Percentiles rank a stretch among this genome's conserved stretches.
Conservation (phyloP, 2,888 invertebrate genomes). For the Agrilus cyanescens region DNA sequence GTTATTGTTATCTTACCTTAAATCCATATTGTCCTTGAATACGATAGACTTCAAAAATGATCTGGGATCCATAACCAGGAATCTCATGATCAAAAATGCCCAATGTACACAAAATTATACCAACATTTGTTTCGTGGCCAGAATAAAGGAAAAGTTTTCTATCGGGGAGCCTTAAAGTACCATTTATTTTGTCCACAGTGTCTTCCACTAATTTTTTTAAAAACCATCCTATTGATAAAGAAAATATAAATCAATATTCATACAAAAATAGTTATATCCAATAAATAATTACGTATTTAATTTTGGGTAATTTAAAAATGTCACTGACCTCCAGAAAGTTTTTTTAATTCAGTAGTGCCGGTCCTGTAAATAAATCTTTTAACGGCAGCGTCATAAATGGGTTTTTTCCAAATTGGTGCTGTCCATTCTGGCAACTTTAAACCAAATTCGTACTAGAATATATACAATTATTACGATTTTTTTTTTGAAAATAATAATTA, state of each 20-base stretch:
- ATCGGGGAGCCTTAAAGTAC: conserved; percentile 20
- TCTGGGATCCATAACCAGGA: conserved; percentile 21
- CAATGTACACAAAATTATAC: conserved; percentile 35
- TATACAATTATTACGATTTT: too few relatives aligned
- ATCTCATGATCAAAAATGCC: conserved; percentile 33
- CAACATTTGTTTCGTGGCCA: conserved; percentile 43
- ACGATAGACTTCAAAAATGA: conserved; percentile 22
- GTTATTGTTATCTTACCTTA: too few relatives aligned
- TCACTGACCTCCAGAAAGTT: conserved; percentile 33
- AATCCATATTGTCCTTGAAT: conserved; percentile 19
- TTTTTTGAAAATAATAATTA: too few relatives aligned
- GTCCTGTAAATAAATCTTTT: conserved; percentile 31
- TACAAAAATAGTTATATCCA: too few relatives aligned
- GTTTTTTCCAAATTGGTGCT: conserved; percentile 24
- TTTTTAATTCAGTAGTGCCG: conserved; percentile 26
- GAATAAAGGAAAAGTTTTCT: conserved; percentile 29
- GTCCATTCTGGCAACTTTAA: conserved; percentile 35
- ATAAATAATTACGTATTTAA: too few relatives aligned
- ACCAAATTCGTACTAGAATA: conserved; percentile 25
- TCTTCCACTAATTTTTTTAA: conserved; percentile 9
- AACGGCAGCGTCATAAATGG: conserved; percentile 26
- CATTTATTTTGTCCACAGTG: conserved; percentile 9
- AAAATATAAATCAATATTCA: too few relatives aligned
- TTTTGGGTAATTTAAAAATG: too few relatives aligned
- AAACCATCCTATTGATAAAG: conserved; percentile 10